Evolutionary conservation across 2,888 invertebrate genomes (phyloP).

Genomic region (Synergus laeviventris): DNA sequence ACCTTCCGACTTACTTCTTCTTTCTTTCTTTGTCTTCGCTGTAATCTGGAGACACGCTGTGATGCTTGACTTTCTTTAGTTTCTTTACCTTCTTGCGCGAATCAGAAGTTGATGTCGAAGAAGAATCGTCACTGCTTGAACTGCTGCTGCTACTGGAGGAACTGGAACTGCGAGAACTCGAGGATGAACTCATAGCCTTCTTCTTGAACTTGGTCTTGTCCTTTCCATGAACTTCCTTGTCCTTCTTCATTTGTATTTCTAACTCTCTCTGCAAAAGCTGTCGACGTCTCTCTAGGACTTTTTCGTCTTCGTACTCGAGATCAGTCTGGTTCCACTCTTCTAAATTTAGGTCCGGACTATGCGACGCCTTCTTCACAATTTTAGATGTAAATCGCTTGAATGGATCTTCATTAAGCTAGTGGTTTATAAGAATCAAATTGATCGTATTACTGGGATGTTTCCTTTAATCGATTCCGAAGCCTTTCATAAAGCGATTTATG

Average conservation of each 20-base stretch:
- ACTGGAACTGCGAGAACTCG: conserved; percentile 82
- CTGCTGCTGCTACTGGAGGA: conserved; percentile 82
- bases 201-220: conserved; percentile 80
- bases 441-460: background rate
- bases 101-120: conserved; percentile 80
- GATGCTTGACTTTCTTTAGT: conserved; percentile 78
- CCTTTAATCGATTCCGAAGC: background rate
- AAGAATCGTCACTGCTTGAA: conserved; percentile 81
- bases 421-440: conserved; percentile 26
- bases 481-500: background rate
- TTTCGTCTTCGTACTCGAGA: conserved; percentile 88
- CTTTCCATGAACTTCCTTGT: conserved; percentile 83
- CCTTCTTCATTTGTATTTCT: conserved; percentile 87
- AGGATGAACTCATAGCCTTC: conserved; percentile 83
- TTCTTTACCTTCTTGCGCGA: conserved; percentile 77
- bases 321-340: conserved; percentile 88
- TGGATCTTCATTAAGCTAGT: conserved; percentile 79
- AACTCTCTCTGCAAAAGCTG: conserved; percentile 87
- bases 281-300: conserved; percentile 86
- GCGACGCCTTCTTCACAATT: conserved; percentile 78
- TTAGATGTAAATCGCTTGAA: conserved; percentile 82
- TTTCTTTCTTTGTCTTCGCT: conserved; percentile 79
- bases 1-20: conserved; percentile 62
- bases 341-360: conserved; percentile 82
- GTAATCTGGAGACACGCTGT: conserved; percentile 82